These are phyloP conservation scores for Poecilia gillii DNA, from an alignment of 2,797 vertebrate genomes.

Conservation along the genomic window DNA sequence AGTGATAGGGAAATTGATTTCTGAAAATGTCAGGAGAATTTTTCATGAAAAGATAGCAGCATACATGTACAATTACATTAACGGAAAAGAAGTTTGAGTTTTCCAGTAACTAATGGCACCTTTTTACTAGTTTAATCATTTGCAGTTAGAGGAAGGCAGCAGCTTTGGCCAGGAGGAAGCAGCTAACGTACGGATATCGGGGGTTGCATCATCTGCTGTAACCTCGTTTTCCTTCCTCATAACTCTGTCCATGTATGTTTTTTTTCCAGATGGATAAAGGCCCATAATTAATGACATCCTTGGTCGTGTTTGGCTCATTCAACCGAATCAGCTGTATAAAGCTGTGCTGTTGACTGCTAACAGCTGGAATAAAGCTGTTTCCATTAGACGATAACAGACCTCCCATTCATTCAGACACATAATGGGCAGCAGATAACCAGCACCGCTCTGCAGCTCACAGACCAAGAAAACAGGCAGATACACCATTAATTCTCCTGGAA, in stretches of 20 bases:
- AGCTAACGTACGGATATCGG: too few relatives aligned
- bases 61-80: neutral
- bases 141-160: too few relatives aligned
- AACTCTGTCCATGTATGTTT: neutral
- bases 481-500: neutral
- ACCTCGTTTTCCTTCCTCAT: too few relatives aligned
- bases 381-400: conserved; percentile 29
- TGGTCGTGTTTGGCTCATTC: conserved; percentile 19
- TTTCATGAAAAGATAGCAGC: neutral
- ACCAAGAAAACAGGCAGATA: neutral
- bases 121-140: too few relatives aligned
- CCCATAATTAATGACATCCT: conserved; percentile 37
- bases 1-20: neutral
- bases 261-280: neutral
- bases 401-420: conserved; percentile 44
- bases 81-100: too few relatives aligned
- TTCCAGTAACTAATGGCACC: too few relatives aligned
- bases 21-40: neutral
- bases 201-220: too few relatives aligned
- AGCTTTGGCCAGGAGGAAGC: too few relatives aligned
- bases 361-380: conserved; percentile 57
- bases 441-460: neutral
- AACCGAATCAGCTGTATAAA: conserved; percentile 51
- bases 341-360: conserved; percentile 33
- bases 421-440: conserved; percentile 13